phyloP scores from a whole-genome alignment of 2,113 vertebrate genomes.

The Oryzias melastigma region DNA sequence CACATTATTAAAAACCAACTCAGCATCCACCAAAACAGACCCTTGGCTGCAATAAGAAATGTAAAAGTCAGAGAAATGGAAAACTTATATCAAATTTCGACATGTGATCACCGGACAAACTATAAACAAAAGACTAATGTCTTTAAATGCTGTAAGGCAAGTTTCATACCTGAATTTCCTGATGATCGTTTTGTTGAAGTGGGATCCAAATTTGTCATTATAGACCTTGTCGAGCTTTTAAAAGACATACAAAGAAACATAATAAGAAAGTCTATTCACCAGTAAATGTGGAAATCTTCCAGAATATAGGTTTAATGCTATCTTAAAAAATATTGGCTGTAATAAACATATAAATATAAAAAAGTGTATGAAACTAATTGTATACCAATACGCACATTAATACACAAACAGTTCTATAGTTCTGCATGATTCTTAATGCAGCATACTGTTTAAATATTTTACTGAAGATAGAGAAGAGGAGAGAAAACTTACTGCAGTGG shows the following conservation, averaged over 20 bases:
- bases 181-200: not conserved
- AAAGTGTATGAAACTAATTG: too few species aligned
- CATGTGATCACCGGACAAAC: not conserved
- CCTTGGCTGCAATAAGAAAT: not conserved
- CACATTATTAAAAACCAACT: conserved; percentile 6
- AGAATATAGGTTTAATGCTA: too few species aligned
- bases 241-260: not conserved
- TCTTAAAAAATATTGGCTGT: too few species aligned
- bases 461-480: not conserved
- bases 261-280: not conserved
- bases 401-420: too few species aligned
- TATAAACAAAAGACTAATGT: not conserved
- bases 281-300: too few species aligned
- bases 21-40: conserved; percentile 1
- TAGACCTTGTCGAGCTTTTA: conserved; percentile 1
- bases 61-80: not conserved
- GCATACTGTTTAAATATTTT: not conserved
- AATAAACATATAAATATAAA: too few species aligned
- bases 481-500: not conserved
- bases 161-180: not conserved
- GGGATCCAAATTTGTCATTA: not conserved
- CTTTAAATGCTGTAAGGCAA: not conserved
- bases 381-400: too few species aligned
- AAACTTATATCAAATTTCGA: not conserved
- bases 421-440: too few species aligned